Conservation (phyloP, 1,140 invertebrate species). For the Drosophila erecta region DNA sequence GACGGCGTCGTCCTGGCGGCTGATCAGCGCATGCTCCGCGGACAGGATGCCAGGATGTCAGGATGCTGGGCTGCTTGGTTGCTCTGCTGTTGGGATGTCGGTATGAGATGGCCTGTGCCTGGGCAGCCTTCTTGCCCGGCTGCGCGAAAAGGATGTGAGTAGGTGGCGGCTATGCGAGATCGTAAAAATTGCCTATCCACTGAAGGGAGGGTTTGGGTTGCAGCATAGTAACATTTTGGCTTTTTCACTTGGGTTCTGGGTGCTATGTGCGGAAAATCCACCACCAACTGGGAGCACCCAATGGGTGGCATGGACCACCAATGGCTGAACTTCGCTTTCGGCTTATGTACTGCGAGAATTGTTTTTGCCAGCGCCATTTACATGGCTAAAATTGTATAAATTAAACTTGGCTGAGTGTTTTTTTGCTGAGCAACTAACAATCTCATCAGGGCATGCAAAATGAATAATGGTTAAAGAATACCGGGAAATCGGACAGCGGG, state of each 20-base stretch:
- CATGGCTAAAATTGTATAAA: conserved; percentile 59
- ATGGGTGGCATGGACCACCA: conserved; percentile 77
- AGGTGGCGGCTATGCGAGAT: conserved; percentile 33
- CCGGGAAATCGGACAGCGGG: conserved; percentile 37
- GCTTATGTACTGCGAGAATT: conserved; percentile 64
- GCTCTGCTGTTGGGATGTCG: background rate
- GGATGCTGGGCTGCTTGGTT: background rate
- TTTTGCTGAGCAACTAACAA: conserved; percentile 2
- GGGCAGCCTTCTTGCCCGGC: conserved; percentile 6
- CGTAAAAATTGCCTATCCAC: conserved; percentile 50
- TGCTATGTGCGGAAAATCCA: conserved; percentile 50
- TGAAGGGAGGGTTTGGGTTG: conserved; percentile 23
- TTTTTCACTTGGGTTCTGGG: conserved; percentile 27
- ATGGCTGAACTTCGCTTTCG: conserved; percentile 66
- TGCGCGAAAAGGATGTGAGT: conserved; percentile 49
- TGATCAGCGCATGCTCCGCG: conserved; percentile 71
- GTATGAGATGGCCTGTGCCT: conserved; percentile 40
- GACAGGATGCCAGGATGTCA: conserved; percentile 8
- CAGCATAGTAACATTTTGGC: conserved; percentile 40
- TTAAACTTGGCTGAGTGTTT: conserved; percentile 22
- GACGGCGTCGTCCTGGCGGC: conserved; percentile 31
- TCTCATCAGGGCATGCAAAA: conserved; percentile 38
- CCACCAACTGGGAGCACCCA: conserved; percentile 73
- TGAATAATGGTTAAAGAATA: conserved; percentile 48
- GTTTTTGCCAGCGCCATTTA: conserved; percentile 44